Evolutionary conservation across 2,888 invertebrate genomes (phyloP).

Genomic region (Brachypalpus laphriformis): DNA sequence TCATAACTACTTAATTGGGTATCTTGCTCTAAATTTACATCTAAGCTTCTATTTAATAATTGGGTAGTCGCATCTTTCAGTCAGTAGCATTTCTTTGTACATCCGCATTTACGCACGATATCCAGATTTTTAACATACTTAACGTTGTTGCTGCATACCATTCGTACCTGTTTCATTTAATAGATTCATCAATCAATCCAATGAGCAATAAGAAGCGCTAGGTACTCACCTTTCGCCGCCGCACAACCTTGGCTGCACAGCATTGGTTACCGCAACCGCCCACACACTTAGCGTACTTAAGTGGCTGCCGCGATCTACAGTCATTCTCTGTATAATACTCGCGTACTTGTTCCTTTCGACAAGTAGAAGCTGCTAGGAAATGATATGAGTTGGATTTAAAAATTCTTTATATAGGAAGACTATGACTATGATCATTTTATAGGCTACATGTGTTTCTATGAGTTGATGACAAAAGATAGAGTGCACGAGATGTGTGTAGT

Average conservation of each 20-base stretch:
- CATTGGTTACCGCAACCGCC: conserved; percentile 92
- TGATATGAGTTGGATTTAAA: conserved; percentile 75
- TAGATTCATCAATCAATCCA: neutral
- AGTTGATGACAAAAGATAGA: conserved; percentile 8
- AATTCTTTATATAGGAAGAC: conserved; percentile 53
- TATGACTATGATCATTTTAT: conserved; percentile 40
- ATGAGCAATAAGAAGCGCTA: neutral
- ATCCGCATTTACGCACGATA: conserved; percentile 97
- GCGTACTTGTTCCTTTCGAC: conserved; percentile 94
- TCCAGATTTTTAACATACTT: conserved; percentile 98
- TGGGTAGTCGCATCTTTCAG: conserved; percentile 86
- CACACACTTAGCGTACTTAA: conserved; percentile 94
- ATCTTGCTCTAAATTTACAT: conserved; percentile 81
- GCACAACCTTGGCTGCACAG: conserved; percentile 95
- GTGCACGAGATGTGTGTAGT: neutral
- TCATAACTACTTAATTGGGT: conserved; percentile 78
- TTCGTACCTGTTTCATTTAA: conserved; percentile 86
- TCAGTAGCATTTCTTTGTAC: conserved; percentile 95
- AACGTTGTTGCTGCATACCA: conserved; percentile 95
- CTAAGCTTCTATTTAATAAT: conserved; percentile 82
- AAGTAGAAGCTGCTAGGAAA: conserved; percentile 87
- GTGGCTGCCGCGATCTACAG: conserved; percentile 94
- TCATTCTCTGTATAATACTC: conserved; percentile 95
- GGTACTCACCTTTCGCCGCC: conserved; percentile 92
- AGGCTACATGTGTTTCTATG: conserved; percentile 45